Percentiles rank a stretch among this genome's conserved stretches.
These are phyloP conservation scores for Dermatemys mawii DNA, from an alignment of 2,113 vertebrate species.

Conservation along the genomic window DNA sequence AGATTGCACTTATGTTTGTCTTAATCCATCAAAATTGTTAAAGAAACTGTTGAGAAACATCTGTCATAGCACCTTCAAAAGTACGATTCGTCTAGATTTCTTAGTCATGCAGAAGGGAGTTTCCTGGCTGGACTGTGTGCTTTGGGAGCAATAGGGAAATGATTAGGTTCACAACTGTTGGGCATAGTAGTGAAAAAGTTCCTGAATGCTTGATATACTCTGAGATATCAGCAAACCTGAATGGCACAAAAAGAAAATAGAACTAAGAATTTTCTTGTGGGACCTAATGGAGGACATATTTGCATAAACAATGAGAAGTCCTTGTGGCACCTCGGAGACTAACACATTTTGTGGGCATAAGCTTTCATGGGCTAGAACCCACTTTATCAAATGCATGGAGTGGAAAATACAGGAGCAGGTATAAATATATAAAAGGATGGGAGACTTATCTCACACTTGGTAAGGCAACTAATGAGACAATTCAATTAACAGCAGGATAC, in stretches of 20 bases:
- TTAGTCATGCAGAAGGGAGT: neutral
- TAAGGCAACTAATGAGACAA: too few species aligned
- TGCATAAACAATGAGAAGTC: too few species aligned
- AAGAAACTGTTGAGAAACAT: neutral
- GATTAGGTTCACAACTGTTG: neutral
- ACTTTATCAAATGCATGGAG: too few species aligned
- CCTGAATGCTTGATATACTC: neutral
- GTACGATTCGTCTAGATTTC: neutral
- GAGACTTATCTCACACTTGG: too few species aligned
- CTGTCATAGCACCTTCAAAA: neutral
- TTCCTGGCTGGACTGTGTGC: neutral
- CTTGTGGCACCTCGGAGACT: too few species aligned
- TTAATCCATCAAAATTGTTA: neutral
- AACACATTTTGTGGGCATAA: too few species aligned
- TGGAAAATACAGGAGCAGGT: too few species aligned
- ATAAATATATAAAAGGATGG: too few species aligned
- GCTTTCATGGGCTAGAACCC: too few species aligned
- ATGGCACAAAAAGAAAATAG: neutral
- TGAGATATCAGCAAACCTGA: neutral
- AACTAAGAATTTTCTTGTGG: neutral
- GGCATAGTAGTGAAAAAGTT: neutral
- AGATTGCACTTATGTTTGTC: neutral
- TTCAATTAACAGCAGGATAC: too few species aligned
- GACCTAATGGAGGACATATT: neutral
- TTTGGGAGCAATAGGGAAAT: neutral